Evolutionary conservation across 2,797 vertebrate species (phyloP).

Genomic region (Pempheris klunzingeri): DNA sequence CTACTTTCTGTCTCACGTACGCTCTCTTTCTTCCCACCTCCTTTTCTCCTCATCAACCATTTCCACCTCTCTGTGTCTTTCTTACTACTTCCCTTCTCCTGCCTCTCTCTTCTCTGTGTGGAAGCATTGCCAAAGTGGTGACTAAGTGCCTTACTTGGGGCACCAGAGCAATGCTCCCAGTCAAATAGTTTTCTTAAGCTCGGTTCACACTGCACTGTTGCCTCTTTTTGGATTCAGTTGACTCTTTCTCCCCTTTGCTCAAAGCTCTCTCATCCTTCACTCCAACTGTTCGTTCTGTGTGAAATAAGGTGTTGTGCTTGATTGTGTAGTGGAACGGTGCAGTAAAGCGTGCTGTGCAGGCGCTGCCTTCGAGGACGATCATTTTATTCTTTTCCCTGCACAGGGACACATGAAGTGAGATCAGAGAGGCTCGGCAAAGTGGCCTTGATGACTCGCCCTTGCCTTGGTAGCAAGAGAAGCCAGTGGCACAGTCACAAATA

Average conservation of each 20-base stretch:
- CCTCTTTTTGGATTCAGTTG: constrained; percentile 73
- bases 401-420: constrained; percentile 47
- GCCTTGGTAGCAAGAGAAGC: constrained; percentile 30
- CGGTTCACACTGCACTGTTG: constrained; percentile 68
- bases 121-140: constrained; percentile 73
- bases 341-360: constrained; percentile 34
- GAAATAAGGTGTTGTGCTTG: constrained; percentile 58
- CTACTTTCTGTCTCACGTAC: constrained; percentile 43
- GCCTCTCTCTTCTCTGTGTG: constrained; percentile 50
- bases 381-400: constrained; percentile 44
- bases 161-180: constrained; percentile 66
- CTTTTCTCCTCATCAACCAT: constrained; percentile 64
- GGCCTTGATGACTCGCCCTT: constrained; percentile 42
- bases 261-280: constrained; percentile 60
- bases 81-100: constrained; percentile 33
- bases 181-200: constrained; percentile 75
- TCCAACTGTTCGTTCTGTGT: constrained; percentile 61
- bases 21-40: constrained; percentile 44
- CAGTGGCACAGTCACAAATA: constrained; percentile 39
- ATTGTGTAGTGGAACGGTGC: constrained; percentile 43
- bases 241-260: constrained; percentile 65
- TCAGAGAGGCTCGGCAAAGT: constrained; percentile 52
- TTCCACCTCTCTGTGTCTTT: constrained; percentile 51
- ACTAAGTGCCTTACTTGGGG: constrained; percentile 72
- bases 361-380: constrained; percentile 42